phyloP scores from a whole-genome alignment of 2,113 vertebrate genomes.

The Natator depressus region DNA sequence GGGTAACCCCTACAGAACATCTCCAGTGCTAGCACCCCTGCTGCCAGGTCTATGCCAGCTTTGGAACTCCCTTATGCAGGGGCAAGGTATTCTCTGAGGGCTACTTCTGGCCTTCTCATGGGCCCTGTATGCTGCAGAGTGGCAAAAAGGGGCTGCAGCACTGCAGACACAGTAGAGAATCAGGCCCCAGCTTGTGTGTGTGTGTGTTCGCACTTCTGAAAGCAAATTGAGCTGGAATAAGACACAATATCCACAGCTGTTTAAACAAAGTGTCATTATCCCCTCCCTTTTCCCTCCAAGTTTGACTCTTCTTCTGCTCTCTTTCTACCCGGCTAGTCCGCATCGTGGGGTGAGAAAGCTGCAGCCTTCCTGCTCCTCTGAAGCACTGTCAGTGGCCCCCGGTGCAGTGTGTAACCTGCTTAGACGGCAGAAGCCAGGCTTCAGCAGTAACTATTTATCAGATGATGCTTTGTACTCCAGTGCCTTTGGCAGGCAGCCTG shows the following conservation, averaged over 20 bases:
- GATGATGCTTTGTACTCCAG: accelerated
- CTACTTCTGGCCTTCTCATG: neutral
- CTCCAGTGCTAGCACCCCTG: neutral
- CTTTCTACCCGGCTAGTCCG: accelerated
- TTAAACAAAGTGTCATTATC: accelerated
- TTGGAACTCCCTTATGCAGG: accelerated
- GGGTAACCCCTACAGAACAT: neutral
- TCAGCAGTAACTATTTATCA: neutral
- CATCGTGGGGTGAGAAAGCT: neutral
- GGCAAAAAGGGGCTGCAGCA: neutral
- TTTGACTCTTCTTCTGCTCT: neutral
- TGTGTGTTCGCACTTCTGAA: accelerated
- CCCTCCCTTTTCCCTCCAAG: neutral
- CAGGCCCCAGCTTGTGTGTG: neutral
- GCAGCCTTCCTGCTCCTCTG: accelerated
- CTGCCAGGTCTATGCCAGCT: neutral
- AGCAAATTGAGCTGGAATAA: neutral
- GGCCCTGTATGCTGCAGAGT: neutral
- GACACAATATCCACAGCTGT: no score
- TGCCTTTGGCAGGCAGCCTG: neutral
- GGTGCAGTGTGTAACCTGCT: accelerated
- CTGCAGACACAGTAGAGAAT: neutral
- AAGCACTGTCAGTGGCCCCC: accelerated
- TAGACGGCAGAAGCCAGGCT: accelerated
- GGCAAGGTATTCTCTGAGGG: neutral